Evolutionary conservation across 2,113 vertebrate genomes (phyloP).

Genomic region (Cervus canadensis): DNA sequence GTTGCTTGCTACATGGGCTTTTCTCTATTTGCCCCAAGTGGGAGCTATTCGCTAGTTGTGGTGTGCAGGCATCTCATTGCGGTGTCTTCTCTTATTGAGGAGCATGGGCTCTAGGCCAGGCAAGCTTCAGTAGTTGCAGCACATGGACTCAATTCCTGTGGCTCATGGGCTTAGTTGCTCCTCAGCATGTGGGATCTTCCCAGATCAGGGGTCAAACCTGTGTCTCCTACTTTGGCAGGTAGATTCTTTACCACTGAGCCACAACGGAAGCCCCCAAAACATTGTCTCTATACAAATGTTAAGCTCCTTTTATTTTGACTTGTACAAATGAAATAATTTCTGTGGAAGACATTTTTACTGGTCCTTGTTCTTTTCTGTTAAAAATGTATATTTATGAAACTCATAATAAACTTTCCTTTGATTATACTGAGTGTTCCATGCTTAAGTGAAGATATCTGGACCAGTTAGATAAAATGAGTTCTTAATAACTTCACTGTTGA

Average conservation of each 20-base stretch:
- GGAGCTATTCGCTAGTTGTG: neutral
- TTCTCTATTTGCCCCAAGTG: neutral
- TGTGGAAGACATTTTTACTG: conserved; percentile 55
- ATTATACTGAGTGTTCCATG: conserved; percentile 23
- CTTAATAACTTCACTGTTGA: conserved; percentile 37
- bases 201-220: neutral
- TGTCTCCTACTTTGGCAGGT: neutral
- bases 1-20: neutral
- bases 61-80: neutral
- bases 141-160: neutral
- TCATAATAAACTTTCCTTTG: conserved; percentile 44
- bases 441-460: conserved; percentile 46
- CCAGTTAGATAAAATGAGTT: conserved; percentile 22
- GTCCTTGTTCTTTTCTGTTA: conserved; percentile 44
- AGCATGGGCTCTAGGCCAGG: neutral
- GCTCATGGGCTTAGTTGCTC: neutral
- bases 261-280: neutral
- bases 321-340: conserved; percentile 46
- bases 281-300: conserved; percentile 26
- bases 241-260: neutral
- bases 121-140: neutral
- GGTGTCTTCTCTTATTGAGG: conserved; percentile 1
- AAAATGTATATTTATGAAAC: conserved; percentile 54
- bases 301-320: conserved; percentile 61
- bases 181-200: neutral